Conservation (phyloP, 2,113 vertebrate species). For the Carettochelys insculpta region DNA sequence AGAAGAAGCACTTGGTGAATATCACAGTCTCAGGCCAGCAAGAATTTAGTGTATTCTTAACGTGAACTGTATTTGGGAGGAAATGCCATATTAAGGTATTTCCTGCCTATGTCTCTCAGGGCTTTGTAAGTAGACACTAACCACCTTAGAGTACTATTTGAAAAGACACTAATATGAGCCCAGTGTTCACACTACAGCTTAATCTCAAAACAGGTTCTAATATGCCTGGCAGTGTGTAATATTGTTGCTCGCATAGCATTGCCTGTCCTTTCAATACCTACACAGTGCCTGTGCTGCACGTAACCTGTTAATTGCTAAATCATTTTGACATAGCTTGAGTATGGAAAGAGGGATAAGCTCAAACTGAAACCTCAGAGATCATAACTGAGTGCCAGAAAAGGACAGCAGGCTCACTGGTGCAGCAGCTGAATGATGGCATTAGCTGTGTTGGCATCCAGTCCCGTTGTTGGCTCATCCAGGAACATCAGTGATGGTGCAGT, state of each 20-base stretch:
- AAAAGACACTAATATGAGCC: not conserved
- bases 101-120: not conserved
- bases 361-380: not conserved
- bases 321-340: not conserved
- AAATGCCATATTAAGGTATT: not conserved
- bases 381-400: too few species aligned
- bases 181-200: not conserved
- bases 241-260: too few species aligned
- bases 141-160: not conserved
- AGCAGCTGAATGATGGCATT: slow-evolving; percentile 78
- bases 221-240: too few species aligned
- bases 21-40: not conserved
- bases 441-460: slow-evolving; percentile 83
- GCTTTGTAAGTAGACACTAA: not conserved
- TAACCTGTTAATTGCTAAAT: not conserved
- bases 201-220: too few species aligned
- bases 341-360: too few species aligned
- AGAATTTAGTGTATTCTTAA: not conserved
- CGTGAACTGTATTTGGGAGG: not conserved
- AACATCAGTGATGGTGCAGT: slow-evolving; percentile 80
- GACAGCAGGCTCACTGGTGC: slow-evolving; percentile 67
- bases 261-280: too few species aligned
- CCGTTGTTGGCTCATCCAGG: slow-evolving; percentile 84
- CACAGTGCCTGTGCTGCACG: not conserved
- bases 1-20: not conserved